Conservation (phyloP, 2,888 invertebrate genomes). For the Eupithecia centaureata region DNA sequence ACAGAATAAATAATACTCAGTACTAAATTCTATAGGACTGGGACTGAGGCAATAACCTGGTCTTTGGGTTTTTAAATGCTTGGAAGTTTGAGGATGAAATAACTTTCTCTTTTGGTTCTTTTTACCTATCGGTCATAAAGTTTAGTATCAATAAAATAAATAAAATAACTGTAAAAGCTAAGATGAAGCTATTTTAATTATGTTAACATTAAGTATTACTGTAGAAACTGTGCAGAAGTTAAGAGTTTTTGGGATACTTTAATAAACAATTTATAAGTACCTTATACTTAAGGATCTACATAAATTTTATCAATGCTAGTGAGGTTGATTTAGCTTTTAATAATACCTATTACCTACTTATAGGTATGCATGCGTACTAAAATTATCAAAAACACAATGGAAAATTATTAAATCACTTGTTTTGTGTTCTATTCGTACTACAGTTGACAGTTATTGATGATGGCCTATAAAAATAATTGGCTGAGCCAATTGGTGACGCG, state of each 20-base stretch:
- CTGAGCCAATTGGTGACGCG: slow-evolving; percentile 46
- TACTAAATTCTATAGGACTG: background rate
- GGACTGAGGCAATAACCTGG: background rate
- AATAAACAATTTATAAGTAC: no score
- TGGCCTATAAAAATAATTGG: slow-evolving; percentile 41
- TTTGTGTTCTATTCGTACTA: slow-evolving; percentile 19
- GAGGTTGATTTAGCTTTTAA: background rate
- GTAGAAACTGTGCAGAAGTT: no score
- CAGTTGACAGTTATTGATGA: slow-evolving; percentile 46
- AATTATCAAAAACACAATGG: slow-evolving; percentile 25
- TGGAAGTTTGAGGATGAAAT: background rate
- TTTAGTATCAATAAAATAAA: no score
- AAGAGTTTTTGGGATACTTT: no score
- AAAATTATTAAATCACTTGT: slow-evolving; percentile 32
- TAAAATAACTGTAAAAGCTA: no score
- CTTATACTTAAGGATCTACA: background rate
- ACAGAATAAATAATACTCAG: slow-evolving; percentile 5
- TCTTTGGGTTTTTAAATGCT: background rate
- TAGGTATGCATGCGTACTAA: background rate
- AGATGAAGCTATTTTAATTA: no score
- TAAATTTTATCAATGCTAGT: background rate
- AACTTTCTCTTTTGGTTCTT: background rate
- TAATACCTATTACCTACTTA: background rate
- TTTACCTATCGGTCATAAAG: no score
- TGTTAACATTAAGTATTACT: no score